These are phyloP conservation scores for Ovis aries DNA, from an alignment of 2,113 vertebrate species.

Conservation along the genomic window ARS-UI_Ramb_v3.0 NC_056077.1:30919001-30919500, in stretches of 20 bases:
- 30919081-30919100: background rate
- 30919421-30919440: background rate
- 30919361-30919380: background rate
- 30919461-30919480: background rate
- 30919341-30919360: background rate
- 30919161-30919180: background rate
- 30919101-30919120: background rate
- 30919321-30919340: background rate
- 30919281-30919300: background rate
- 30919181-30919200: background rate
- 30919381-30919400: background rate
- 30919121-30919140: background rate
- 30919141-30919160: background rate
- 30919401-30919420: background rate
- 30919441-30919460: too few species aligned
- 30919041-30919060: background rate
- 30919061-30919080: background rate
- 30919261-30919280: background rate
- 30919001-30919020: background rate
- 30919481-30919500: background rate
- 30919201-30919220: background rate
- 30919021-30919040: background rate
- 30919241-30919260: background rate
- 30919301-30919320: background rate
- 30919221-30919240: background rate